Evolutionary conservation across 2,113 vertebrate species (phyloP).

Genomic region (Paraplagusia blochii): DNA sequence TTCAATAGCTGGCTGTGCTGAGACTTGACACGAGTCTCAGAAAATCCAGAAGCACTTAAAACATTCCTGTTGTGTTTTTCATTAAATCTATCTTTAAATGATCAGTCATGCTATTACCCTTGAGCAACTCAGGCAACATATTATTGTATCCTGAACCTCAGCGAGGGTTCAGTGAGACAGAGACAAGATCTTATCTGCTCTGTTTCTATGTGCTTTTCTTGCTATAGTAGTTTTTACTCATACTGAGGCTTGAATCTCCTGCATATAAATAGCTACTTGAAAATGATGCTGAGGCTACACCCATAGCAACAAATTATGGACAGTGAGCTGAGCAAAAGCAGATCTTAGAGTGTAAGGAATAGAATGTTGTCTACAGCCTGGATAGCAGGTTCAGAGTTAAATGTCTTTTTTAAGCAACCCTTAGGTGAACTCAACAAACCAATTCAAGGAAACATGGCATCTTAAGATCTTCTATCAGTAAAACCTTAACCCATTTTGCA

Average conservation of each 20-base stretch:
- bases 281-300: conserved; percentile 32
- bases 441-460: conserved; percentile 40
- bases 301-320: conserved; percentile 56
- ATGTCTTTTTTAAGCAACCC: conserved; percentile 27
- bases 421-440: conserved; percentile 42
- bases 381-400: conserved; percentile 64
- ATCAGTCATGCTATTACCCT: conserved; percentile 31
- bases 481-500: conserved; percentile 67
- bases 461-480: conserved; percentile 55
- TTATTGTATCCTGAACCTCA: conserved; percentile 16
- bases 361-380: conserved; percentile 55
- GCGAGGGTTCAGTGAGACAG: conserved; percentile 19
- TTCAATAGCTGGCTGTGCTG: conserved; percentile 12
- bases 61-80: conserved; percentile 14
- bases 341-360: conserved; percentile 71
- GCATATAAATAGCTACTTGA: conserved; percentile 40
- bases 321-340: conserved; percentile 56
- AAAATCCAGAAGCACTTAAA: conserved; percentile 25
- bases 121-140: conserved; percentile 24
- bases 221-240: conserved; percentile 1
- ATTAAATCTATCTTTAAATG: conserved; percentile 27
- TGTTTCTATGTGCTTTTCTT: conserved; percentile 3
- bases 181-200: conserved; percentile 5
- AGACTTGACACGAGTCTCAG: conserved; percentile 22
- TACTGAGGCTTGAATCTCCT: conserved; percentile 12